Base-by-base conservation (phyloP, 92 coral and sea anemone genomes). In the Siderastrea radians region DNA sequence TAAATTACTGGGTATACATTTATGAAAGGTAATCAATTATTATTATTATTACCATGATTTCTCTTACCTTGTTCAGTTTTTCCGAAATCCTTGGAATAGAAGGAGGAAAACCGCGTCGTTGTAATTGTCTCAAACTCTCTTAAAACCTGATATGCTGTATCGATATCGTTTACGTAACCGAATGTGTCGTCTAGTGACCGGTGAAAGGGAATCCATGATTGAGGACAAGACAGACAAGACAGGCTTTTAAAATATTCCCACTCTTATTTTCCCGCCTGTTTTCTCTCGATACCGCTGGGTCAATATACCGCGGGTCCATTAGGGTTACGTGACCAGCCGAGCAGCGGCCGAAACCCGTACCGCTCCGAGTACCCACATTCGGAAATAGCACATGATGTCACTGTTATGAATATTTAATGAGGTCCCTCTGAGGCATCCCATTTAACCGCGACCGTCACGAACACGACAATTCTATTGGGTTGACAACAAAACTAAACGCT, bases 31-130 rank as follows among this genome's bases (percentile, higher is more conserved):
- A 6, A 63, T 63, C 16, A 14, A 63, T 63, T 38, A 3, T 47
- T 72, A 45, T 14, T 2, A 11, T 19, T 19, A 52, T 10, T 10
- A 8, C 10, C 50, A 66, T 67, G 52, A 58, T 67, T 49, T 67
- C 3, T 19, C 52, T 50, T 46, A 68, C 77, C 66, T 73, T 47
- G 65, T 68, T 73, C 77, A 48, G 66, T 78, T 53, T 69, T 68
- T 53, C 86, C 86, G 71, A 90, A 90, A 69, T 70, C 74, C 75
- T 85, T 78, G 17, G 86, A 46, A 71, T 86, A 90, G 54, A 55
- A 85, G 4, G 86, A 72, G 48, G 62, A 63, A 78, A 86, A 90
- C 52, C 90, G 74, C 54, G 75, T 90, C 16, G 86, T 86, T 72
- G 86, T 85, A 44, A 69, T 7, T 44, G 80, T 86, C 59, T 90